phyloP scores from a whole-genome alignment of 2,113 vertebrate genomes.

The Scomber scombrus region DNA sequence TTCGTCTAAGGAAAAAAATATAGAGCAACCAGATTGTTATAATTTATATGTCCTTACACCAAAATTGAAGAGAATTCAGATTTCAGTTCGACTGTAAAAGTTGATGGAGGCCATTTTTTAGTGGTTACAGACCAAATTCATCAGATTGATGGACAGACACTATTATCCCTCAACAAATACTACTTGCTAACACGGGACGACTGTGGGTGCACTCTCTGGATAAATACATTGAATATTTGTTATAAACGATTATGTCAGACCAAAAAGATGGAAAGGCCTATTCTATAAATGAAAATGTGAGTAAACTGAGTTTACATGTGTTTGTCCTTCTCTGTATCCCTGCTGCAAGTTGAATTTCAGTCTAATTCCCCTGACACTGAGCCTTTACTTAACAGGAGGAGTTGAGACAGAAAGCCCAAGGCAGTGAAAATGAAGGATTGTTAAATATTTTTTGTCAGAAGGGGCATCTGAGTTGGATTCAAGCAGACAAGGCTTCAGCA shows the following conservation, averaged over 20 bases:
- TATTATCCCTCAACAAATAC: no score
- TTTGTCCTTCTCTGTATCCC: conserved; percentile 52
- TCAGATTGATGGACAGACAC: no score
- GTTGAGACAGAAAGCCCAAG: conserved; percentile 72
- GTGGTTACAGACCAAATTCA: no score
- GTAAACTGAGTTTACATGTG: conserved; percentile 56
- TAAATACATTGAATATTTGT: conserved; percentile 12
- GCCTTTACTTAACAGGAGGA: conserved; percentile 65
- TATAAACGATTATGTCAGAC: conserved; percentile 28
- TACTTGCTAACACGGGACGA: no score
- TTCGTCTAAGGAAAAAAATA: no score
- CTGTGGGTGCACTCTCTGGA: no score
- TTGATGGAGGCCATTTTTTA: no score
- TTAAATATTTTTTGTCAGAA: conserved; percentile 74
- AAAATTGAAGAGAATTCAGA: no score
- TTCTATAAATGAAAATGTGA: conserved; percentile 58
- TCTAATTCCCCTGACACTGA: conserved; percentile 66
- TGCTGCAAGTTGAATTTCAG: conserved; percentile 56
- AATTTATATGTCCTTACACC: no score
- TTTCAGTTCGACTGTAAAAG: no score
- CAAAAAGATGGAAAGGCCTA: background rate
- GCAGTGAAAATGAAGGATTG: conserved; percentile 67
- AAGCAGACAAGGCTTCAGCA: conserved; percentile 60
- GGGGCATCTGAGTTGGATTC: conserved; percentile 59
- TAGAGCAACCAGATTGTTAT: no score